Evolutionary conservation across 2,797 vertebrate genomes (phyloP), one percentile per base, ranked within the genome.

Genomic region (Dendrocincla fuliginosa): DNA sequence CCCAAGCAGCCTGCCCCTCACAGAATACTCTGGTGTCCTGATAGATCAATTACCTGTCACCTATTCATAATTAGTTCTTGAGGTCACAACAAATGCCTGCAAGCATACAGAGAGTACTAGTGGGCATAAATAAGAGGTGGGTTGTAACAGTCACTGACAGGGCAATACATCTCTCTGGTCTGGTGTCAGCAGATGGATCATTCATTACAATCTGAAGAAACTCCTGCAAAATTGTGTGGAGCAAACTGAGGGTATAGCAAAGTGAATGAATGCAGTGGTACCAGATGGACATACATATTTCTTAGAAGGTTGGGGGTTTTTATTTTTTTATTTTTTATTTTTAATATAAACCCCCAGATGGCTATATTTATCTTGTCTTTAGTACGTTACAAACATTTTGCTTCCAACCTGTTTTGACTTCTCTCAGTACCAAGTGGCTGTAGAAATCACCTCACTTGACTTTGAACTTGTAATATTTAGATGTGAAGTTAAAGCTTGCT

Each of bases 61-160:
- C 41, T 71, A 32, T 30, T 85, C 57, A 25, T 89, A 65, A 75
- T 83, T 65, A 85, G 81, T 75, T 92, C 64, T 75, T 78, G 71
- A 78, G 82, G 74, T 91, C 80, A 78, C 50, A 89, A 13, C 11
- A 87, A 68, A 84, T 3, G 6, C 81, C 71, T 93, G 68, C 69
- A 69, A 59, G 57, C 32, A 52, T 8, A n/a, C 0, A 1, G 68
- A 70, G 83, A 35, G 17, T 2, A 2, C 4, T 33, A 52, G 56
- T 1, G 2, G 60, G 46, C 46, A 46, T 59, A 71, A 94, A 79
- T 30, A 90, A 81, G 64, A 64, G 16, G 15, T 57, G 53, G 20
- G 47, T 70, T 61, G 44, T 44, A 61, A 75, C 27, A 70, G 17
- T 14, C 53, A 47, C 28, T 0, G 3, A 30, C 81, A 89, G 42